These are phyloP conservation scores for Capitulum mitella DNA, from an alignment of 2,888 invertebrate genomes.

Conservation along the genomic window DNA sequence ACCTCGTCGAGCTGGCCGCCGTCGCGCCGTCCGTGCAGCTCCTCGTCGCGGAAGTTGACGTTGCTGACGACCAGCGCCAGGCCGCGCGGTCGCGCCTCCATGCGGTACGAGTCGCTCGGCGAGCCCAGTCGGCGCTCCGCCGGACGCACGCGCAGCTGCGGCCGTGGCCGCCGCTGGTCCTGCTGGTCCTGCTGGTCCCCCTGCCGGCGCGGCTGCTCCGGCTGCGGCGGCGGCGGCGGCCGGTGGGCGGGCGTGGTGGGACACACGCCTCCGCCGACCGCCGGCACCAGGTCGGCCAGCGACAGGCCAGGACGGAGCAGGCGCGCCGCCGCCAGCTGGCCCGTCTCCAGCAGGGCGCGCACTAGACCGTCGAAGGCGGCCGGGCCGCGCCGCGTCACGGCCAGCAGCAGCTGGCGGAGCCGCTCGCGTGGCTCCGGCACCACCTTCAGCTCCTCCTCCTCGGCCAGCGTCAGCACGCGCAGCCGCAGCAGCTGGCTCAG, in stretches of 20 bases:
- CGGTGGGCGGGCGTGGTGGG: background rate
- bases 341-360: slow-evolving; percentile 9
- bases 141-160: background rate
- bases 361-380: background rate
- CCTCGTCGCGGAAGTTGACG: background rate
- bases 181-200: background rate
- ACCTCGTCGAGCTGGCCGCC: slow-evolving; percentile 11
- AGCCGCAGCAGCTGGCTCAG: background rate
- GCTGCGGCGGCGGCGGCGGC: background rate
- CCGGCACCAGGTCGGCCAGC: background rate
- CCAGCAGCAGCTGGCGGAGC: background rate
- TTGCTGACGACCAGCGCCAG: slow-evolving; percentile 21
- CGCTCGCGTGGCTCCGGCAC: background rate
- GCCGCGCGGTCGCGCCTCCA: background rate
- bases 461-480: background rate
- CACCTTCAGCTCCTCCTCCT: background rate
- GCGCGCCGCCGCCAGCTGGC: background rate
- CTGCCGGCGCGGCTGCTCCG: background rate
- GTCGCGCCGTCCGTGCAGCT: background rate
- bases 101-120: background rate
- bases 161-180: background rate
- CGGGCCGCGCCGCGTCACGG: background rate
- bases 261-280: background rate
- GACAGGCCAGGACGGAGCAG: background rate
- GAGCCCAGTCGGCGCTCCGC: background rate